Conservation (phyloP, 2,797 vertebrate genomes). For the Ciconia nigra region DNA sequence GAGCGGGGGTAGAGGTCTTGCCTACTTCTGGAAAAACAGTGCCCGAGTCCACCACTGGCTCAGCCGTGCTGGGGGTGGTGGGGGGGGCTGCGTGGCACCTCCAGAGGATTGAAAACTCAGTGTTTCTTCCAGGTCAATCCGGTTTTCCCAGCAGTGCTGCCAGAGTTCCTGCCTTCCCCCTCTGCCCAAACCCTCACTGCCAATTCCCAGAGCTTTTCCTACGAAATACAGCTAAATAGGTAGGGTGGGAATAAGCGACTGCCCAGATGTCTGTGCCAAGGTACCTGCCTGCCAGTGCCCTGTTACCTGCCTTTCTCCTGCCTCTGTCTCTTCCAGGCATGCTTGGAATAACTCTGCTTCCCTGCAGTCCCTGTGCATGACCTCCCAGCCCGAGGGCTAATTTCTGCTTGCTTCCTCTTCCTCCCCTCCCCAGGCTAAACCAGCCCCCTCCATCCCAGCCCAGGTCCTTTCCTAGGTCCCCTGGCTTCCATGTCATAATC, state of each 20-base stretch:
- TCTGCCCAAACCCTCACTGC: not conserved
- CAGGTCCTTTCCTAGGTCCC: not conserved
- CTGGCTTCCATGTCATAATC: not conserved
- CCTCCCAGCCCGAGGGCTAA: not conserved
- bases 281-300: not conserved
- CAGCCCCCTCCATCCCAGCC: not conserved
- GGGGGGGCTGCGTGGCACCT: not conserved
- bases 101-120: rapidly evolving
- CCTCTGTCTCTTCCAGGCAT: not conserved
- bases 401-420: not conserved
- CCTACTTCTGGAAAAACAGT: not conserved
- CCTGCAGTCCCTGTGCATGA: not conserved
- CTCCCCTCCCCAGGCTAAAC: not conserved
- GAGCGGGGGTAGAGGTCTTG: not conserved
- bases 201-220: not conserved
- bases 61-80: not conserved
- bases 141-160: not conserved
- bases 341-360: not conserved
- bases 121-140: not conserved
- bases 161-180: not conserved
- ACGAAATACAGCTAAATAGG: not conserved
- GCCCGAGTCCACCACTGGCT: not conserved
- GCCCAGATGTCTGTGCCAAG: not conserved
- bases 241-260: not conserved
- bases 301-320: not conserved